Conservation (phyloP, 2,113 vertebrate species). For the Hippocampus guttulatus region DNA sequence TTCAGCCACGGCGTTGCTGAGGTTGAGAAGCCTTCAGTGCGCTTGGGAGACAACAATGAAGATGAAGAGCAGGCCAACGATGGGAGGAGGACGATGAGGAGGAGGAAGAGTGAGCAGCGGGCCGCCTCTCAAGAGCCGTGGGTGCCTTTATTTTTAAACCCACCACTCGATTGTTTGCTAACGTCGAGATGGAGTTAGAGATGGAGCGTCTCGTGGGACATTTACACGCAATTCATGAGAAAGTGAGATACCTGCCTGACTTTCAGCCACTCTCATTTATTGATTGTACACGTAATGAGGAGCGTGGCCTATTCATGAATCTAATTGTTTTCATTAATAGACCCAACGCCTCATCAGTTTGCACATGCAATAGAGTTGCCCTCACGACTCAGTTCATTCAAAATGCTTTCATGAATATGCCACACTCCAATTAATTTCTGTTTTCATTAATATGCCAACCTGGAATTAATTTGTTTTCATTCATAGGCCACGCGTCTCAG, state of each 20-base stretch:
- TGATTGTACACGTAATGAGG: neutral
- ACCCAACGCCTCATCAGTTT: neutral
- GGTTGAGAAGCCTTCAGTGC: neutral
- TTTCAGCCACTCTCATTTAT: neutral
- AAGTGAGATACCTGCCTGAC: neutral
- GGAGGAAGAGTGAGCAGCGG: neutral
- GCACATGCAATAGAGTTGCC: neutral
- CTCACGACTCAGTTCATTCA: neutral
- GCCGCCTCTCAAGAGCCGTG: neutral
- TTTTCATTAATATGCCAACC: neutral
- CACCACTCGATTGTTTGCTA: slow-evolving; percentile 51
- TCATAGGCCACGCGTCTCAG: neutral
- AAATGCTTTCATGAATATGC: neutral
- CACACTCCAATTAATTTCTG: neutral
- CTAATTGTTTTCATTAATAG: neutral
- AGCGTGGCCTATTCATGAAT: neutral
- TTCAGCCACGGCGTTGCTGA: neutral
- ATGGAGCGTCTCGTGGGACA: slow-evolving; percentile 32
- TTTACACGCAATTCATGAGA: slow-evolving; percentile 35
- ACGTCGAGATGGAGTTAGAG: slow-evolving; percentile 27
- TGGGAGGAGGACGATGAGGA: neutral
- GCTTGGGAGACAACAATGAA: neutral
- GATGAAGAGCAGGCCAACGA: neutral
- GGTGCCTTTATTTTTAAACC: slow-evolving; percentile 25
- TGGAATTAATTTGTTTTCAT: neutral